Percentiles rank a stretch among this genome's conserved stretches.
These are phyloP conservation scores for Calidris pugnax DNA, from an alignment of 2,113 vertebrate species.

Conservation along the genomic window DNA sequence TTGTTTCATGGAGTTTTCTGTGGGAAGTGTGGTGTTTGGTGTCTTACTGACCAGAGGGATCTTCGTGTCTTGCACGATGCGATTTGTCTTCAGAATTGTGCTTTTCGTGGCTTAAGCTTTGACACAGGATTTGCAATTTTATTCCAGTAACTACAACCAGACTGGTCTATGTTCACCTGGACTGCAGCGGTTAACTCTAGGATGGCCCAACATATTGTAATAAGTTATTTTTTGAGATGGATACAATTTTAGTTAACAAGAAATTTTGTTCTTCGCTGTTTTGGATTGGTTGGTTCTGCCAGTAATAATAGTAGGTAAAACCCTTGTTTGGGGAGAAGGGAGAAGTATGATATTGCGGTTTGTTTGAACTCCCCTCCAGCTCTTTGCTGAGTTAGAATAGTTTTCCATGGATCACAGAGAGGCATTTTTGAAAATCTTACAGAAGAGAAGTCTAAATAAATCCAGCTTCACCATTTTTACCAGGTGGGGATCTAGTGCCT, in stretches of 20 bases:
- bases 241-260: neutral
- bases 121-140: neutral
- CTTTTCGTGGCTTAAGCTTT: neutral
- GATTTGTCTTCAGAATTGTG: neutral
- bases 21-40: neutral
- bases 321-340: rapidly evolving
- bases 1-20: neutral
- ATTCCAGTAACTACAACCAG: neutral
- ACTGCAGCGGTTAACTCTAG: neutral
- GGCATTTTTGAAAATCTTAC: neutral
- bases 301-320: neutral
- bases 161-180: neutral
- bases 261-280: rapidly evolving
- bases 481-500: neutral
- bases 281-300: neutral
- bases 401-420: neutral
- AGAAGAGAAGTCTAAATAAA: neutral
- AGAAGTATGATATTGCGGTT: rapidly evolving
- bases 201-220: neutral
- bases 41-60: too few species aligned
- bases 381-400: neutral
- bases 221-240: neutral
- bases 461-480: neutral
- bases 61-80: rapidly evolving
- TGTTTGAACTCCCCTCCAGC: neutral